These are phyloP conservation scores for Pelobates fuscus DNA, from an alignment of 2,113 vertebrate genomes.

Conservation along the genomic window DNA sequence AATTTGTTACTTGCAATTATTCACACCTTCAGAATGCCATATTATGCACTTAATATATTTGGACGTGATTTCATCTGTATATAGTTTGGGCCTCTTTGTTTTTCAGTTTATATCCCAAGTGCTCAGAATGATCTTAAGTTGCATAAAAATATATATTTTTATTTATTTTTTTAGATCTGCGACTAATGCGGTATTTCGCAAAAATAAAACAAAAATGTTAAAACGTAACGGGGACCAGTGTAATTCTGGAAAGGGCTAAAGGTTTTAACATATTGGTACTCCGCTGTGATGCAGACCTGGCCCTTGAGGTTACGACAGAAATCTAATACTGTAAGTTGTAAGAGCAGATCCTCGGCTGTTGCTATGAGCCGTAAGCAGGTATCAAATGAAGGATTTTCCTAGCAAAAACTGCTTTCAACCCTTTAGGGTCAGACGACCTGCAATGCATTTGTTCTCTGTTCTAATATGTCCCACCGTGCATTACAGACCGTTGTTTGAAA, in stretches of 20 bases:
- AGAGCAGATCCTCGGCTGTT: neutral
- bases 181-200: no score
- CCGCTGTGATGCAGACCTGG: neutral
- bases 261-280: neutral
- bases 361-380: neutral
- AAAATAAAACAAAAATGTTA: neutral
- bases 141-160: neutral
- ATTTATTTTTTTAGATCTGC: neutral
- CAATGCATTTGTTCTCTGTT: constrained; percentile 12
- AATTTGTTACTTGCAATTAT: constrained; percentile 38
- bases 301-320: neutral
- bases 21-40: neutral
- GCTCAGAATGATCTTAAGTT: neutral
- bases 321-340: constrained; percentile 38
- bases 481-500: neutral
- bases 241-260: constrained; percentile 17
- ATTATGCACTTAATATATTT: neutral
- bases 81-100: neutral
- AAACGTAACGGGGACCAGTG: neutral
- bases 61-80: neutral
- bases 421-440: constrained; percentile 18
- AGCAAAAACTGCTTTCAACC: neutral
- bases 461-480: neutral
- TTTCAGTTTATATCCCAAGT: neutral
- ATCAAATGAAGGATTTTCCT: constrained; percentile 35